Conservation (phyloP, 2,888 invertebrate genomes). For the Drosophila suboccidentalis region DNA sequence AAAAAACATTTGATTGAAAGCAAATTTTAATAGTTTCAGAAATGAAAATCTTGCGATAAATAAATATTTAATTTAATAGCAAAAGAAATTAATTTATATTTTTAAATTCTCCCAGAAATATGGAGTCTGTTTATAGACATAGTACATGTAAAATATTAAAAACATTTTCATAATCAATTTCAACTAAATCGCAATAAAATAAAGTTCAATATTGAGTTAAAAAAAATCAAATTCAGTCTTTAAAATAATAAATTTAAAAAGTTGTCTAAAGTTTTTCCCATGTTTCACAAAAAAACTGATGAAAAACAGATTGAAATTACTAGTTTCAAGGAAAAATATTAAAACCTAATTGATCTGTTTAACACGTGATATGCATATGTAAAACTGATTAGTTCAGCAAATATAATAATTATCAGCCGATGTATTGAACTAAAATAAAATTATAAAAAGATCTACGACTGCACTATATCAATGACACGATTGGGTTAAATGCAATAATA, state of each 20-base stretch:
- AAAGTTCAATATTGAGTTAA: too few relatives aligned
- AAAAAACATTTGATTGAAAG: background rate
- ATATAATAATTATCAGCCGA: slow-evolving; percentile 12
- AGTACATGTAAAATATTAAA: too few relatives aligned
- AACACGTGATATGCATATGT: background rate
- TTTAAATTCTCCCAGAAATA: too few relatives aligned
- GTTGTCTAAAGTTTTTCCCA: too few relatives aligned
- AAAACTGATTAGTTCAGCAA: slow-evolving; percentile 10
- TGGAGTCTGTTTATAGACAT: too few relatives aligned
- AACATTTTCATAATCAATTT: too few relatives aligned
- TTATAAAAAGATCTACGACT: slow-evolving; percentile 18
- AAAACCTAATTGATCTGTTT: background rate
- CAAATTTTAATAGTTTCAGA: background rate
- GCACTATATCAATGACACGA: slow-evolving; percentile 25
- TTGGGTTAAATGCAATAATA: slow-evolving; percentile 20
- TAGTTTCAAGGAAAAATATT: background rate
- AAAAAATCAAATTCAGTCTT: too few relatives aligned
- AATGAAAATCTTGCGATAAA: background rate
- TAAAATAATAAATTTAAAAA: too few relatives aligned
- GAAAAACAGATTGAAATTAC: background rate
- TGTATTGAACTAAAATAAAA: slow-evolving; percentile 10
- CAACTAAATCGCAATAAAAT: too few relatives aligned
- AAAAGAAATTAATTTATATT: too few relatives aligned
- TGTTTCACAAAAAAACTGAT: background rate
- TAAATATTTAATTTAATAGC: background rate